Evolutionary conservation across 1,140 invertebrate species (phyloP), one percentile per base, ranked within the genome.

Genomic region (Pemphigus obesinymphae): DNA sequence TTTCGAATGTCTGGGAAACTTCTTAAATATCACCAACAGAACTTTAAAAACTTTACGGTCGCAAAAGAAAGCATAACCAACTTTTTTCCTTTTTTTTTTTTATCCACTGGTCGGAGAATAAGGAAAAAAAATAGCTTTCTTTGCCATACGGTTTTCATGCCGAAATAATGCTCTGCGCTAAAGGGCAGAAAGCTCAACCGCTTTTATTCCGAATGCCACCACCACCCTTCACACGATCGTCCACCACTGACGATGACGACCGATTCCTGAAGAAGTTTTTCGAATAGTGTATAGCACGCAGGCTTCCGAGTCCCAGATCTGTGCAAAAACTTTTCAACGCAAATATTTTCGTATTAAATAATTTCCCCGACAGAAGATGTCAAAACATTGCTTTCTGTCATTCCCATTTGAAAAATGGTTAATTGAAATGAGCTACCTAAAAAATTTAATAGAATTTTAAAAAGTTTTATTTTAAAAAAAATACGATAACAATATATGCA

Each of bases 21-120:
- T 61, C 53, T 80, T 80, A 80, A 61, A 80, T 80, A 80, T 80
- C 53, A 80, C 76, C 76, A 63, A 29, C 76, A 80, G 76, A 80
- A 80, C 53, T 80, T 80, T 61, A 63, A 80, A 80, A 80, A 80
- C 76, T 80, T 80, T 43, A 55, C 23, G 50, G 73, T 58, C 37
- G 26, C 50, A 50, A 50, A 58, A 37, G 50, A 78, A 58, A 80
- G 55, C 53, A 80, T 61, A 80, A 80, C 31, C 37, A 80, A 80
- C 55, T 80, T 80, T 76, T 80, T 80, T 70, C 23, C 10, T 11
- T 45, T 11, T 40, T 40, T n/a, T n/a, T n/a, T n/a, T n/a, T n/a
- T n/a, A n/a, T n/a, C 43, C 75, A 78, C 73, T 76, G 45, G 48
- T 43, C 53, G 53, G 40, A 61, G 34, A 61, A 80, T 10, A 43